Base-by-base conservation (phyloP, 2,797 vertebrate genomes). In the Sebastes hubbsi region DNA sequence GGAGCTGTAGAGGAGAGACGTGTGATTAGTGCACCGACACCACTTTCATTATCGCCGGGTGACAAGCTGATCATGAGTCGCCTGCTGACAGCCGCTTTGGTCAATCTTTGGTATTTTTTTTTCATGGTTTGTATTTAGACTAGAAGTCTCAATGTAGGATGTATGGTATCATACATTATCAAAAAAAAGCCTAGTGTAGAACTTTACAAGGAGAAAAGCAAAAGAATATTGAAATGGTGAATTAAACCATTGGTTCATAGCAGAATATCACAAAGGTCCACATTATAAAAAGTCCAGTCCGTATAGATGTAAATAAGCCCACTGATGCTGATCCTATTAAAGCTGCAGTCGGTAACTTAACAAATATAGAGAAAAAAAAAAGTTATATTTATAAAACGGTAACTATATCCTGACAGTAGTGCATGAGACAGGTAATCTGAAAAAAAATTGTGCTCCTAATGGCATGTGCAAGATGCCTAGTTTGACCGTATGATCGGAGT, bases 1-100 rank as follows among this genome's bases (percentile, higher is more conserved):
- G 98, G 99, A 93, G 98, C 99, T 99, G 96, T 71, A 91, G 95
- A 81, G 82, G 72, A 83, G 30, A 89, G 55, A 76, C 12, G 66
- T 8, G 6, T 20, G 38, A 84, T 78, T 18, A 52, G 68, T n/a
- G 24, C 54, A 68, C 58, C 64, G 30, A 83, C 16, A 61, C 16
- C 12, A 27, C 59, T 42, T 74, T 75, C 22, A 58, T 27, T 4
- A 54, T 75, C 25, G 38, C 55, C 63, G 59, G 20, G 66, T 71
- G 67, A 75, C 46, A 81, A 65, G 72, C 67, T 64, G 60, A 83
- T 68, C 65, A 72, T 16, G 77, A 77, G 55, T 82, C 84, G 76
- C 69, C 60, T 72, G 71, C 13, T 70, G 20, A 62, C 75, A 79
- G 75, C 77, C 71, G 75, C 70, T 87, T 77, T 38, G 36, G 12